Base-by-base conservation (phyloP, 64 coral and sea anemone species). In the Dendronephthya gigantea region DNA sequence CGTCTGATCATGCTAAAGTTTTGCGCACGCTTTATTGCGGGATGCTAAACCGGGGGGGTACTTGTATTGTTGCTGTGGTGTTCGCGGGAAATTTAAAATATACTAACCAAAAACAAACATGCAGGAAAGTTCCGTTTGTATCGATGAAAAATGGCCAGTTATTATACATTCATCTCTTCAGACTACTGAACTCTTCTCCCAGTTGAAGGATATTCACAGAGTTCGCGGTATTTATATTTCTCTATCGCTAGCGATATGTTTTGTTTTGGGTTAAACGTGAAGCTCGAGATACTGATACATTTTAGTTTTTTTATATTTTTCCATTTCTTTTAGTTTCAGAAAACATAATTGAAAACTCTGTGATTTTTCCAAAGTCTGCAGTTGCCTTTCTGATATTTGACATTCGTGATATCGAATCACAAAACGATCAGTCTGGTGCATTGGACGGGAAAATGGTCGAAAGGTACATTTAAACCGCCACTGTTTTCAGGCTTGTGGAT, bases 311-410 rank as follows among this genome's bases (percentile, higher is more conserved):
- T 0, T 27, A 39, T 59, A 12, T 19, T 15, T 83, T 31, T 51
- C 51, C 4, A 68, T 37, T 6, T 11, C 29, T 90, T 88, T 45
- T 84, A 98, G 95, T 98, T 39, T 86, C 91, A 2, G 83, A 89
- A 36, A 93, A 85, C 85, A 93, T 89, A 43, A 82, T 90, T 10
- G 84, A 93, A 55, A 92, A 89, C 75, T 79, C 86, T 1, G 70
- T 98, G 9, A 98, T 98, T 88, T 98, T 98, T 56, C 95, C 92
- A 23, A 87, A 90, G 7, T 98, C 95, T 25, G 92, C 95, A 70
- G 92, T 98, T 22, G 95, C 95, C 7, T 98, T 93, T 39, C 35
- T 98, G 70, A 69, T 93, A 32, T 39, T 98, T 11, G 38, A 84
- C 30, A 48, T 93, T 82, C 38, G 83, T 74, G 62, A 84, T 30